Evolutionary conservation across 2,888 invertebrate species (phyloP).

Genomic region (Campaea margaritaria): DNA sequence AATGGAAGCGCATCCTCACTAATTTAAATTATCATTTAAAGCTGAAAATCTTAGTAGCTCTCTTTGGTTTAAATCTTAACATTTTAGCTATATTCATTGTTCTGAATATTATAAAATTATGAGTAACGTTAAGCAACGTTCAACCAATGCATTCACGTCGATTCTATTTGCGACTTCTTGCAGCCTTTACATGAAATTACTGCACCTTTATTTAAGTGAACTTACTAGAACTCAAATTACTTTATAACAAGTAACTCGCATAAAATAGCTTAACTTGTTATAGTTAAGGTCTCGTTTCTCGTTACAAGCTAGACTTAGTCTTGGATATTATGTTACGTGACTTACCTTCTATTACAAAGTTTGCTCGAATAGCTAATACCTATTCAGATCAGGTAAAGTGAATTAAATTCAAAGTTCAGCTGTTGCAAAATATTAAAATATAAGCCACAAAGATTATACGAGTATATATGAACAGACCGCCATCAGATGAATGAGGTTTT

Average conservation of each 20-base stretch:
- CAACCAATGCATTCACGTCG: neutral
- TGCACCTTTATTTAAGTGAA: neutral
- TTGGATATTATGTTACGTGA: slow-evolving; percentile 8
- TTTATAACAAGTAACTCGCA: neutral
- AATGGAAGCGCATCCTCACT: too few species aligned
- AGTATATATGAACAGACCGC: too few species aligned
- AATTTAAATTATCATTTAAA: too few species aligned
- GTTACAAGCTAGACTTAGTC: slow-evolving; percentile 11
- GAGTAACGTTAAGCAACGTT: too few species aligned
- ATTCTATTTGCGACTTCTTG: too few species aligned
- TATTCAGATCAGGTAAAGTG: neutral
- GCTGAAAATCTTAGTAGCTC: too few species aligned
- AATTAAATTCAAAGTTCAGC: too few species aligned
- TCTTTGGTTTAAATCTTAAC: too few species aligned
- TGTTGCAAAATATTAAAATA: too few species aligned
- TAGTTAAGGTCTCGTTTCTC: slow-evolving; percentile 12
- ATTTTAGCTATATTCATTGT: neutral
- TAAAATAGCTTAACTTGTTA: slow-evolving; percentile 5
- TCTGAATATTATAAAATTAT: too few species aligned
- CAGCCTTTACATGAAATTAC: neutral
- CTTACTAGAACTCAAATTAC: slow-evolving; percentile 5
- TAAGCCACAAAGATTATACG: too few species aligned
- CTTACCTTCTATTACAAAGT: slow-evolving; percentile 8
- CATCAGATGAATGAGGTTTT: too few species aligned
- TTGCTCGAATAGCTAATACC: slow-evolving; percentile 1